Base-by-base conservation (phyloP, 2,888 invertebrate genomes). In the Sicus ferrugineus region DNA sequence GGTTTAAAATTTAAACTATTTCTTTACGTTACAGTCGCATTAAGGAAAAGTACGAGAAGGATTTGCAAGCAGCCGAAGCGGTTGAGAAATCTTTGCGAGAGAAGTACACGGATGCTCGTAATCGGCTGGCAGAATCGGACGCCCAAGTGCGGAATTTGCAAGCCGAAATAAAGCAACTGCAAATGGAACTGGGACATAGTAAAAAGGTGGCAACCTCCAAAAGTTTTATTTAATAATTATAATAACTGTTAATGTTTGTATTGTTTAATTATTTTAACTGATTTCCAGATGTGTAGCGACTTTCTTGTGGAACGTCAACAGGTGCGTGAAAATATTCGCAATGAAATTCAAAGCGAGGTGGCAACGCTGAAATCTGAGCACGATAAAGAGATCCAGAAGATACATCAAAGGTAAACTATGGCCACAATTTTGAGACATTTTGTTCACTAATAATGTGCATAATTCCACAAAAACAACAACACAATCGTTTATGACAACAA, bases 351-450 rank as follows among this genome's bases (percentile, higher is more conserved):
- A 69, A 83, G 81, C 28, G 91, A 91, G 78, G 87, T 92, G 70
- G 88, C 89, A n/a, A 81, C 85, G 9, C 80, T 93, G 54, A 88
- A 89, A 77, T 88, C 88, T 63, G 90, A 92, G 79, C 87, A 91
- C 78, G 92, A 94, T 75, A 89, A 89, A 77, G 91, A 93, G 81
- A 90, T 94, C 87, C 91, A 92, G 73, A 91, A 92, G 82, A 88
- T 94, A 0, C 93, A 93, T 79, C 91, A 92, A 79, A 91, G 93
- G 93, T 93, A 79, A 81, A 80, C 80, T 30, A n/a, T n/a, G n/a
- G n/a, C n/a, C n/a, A n/a, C n/a, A n/a, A n/a, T n/a, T n/a, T n/a
- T n/a, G n/a, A n/a, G n/a, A n/a, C n/a, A n/a, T n/a, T n/a, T n/a
- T n/a, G n/a, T n/a, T n/a, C n/a, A n/a, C n/a, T n/a, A n/a, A n/a